Evolutionary conservation across 2,888 invertebrate species (phyloP), one percentile per base, ranked within the genome.

Genomic region (Volucella zonaria): DNA sequence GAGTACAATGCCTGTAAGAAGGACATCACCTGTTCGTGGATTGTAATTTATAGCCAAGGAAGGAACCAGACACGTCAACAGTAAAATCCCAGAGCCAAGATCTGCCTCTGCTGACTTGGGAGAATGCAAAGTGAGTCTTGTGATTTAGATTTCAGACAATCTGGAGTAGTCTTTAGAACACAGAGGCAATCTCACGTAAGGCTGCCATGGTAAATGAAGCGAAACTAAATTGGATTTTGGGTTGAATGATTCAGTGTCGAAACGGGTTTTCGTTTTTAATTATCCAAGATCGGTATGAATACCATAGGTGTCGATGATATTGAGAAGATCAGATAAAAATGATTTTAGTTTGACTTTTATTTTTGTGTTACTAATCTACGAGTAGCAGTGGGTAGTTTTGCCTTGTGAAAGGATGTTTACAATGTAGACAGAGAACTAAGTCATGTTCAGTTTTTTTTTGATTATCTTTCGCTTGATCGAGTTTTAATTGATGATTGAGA

Each of bases 11-110:
- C 64, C 54, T 73, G 66, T 38, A 54, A 77, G 71, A 77, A 82
- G 82, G 77, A 82, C 82, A 68, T 77, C 82, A 82, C 82, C 82
- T 82, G 82, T 82, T 82, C 66, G 31, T 43, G 66, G 56, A 67
- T 71, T 71, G 76, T 77, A 77, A 77, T 82, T 82, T 82, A 82
- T 77, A 54, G 77, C 51, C 77, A 42, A 10, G 18, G 49, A 47
- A 42, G 71, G 51, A 23, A 23, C 2, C 66, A 47, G 47, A 59
- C 59, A 64, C 81, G 71, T 81, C 81, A 81, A 75, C 76, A 71
- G 67, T 47, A 51, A 62, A 67, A 70, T 68, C 75, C 75, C 59
- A 73, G 70, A 71, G 70, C 70, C 62, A 70, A 47, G 73, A 74
- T 73, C 64, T 45, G 18, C 61, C 31, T 31, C 31, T 64, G 62